These are phyloP conservation scores for Chaenodraco wilsoni DNA, from an alignment of 2,797 vertebrate genomes.

Conservation along the genomic window DNA sequence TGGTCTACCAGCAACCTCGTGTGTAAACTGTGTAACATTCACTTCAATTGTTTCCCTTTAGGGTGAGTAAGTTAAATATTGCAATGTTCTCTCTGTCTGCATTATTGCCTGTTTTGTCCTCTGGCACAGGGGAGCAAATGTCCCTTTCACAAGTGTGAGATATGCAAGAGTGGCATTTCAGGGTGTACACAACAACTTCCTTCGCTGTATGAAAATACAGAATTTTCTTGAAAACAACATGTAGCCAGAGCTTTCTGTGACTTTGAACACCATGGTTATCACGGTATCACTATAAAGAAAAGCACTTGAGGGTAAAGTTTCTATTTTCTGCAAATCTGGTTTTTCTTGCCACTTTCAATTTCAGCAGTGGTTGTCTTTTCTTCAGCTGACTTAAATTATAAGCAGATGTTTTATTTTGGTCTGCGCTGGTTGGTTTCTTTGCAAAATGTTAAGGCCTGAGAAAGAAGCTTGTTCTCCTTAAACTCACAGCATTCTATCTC, in stretches of 20 bases:
- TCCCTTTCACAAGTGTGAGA: conserved; percentile 29
- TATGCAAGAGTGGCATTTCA: conserved; percentile 50
- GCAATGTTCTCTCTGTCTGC: conserved; percentile 7
- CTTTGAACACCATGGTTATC: conserved; percentile 36
- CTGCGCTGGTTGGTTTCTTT: conserved; percentile 15
- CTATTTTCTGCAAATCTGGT: conserved; percentile 22
- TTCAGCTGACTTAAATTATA: conserved; percentile 10
- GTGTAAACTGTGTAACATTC: not conserved
- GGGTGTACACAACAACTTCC: conserved; percentile 14
- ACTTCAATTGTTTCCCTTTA: conserved; percentile 16
- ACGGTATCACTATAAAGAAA: not conserved
- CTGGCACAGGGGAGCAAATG: conserved; percentile 20
- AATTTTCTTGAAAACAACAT: conserved; percentile 48
- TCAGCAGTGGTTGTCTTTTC: not conserved
- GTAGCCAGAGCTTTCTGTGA: conserved; percentile 19
- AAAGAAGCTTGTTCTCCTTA: conserved; percentile 9
- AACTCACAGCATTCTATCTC: conserved; percentile 20
- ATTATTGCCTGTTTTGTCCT: conserved; percentile 30
- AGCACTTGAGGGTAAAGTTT: conserved; percentile 4
- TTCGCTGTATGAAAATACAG: conserved; percentile 52
- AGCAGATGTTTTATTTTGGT: conserved; percentile 12
- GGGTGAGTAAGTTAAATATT: conserved; percentile 19
- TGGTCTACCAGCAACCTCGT: too few species aligned
- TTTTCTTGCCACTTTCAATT: conserved; percentile 29
- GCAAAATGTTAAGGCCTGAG: conserved; percentile 2